A percentile compares a stretch with the other conserved stretches of the same genome.
phyloP scores from a whole-genome alignment of 30 jellyfish, hydroid and myxozoan genomes.

The Rhopilema esculentum region DNA sequence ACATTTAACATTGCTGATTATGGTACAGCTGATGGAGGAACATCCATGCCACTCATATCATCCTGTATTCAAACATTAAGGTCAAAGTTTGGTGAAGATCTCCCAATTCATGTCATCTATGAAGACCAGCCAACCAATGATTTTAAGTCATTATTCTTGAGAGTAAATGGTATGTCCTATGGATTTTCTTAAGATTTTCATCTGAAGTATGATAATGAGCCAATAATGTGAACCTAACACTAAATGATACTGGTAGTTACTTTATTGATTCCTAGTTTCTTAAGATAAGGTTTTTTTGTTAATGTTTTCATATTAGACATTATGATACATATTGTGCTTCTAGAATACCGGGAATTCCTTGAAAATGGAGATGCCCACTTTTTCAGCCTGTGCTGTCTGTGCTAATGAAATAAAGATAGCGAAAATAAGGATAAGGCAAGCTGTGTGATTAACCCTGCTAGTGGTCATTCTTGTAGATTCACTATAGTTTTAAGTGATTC shows the following conservation, averaged over 20 bases:
- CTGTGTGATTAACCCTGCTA: too few relatives aligned
- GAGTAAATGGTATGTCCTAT: conserved; percentile 53
- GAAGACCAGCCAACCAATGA: conserved; percentile 91
- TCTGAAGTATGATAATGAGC: neutral
- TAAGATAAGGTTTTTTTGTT: too few relatives aligned
- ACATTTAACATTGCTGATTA: conserved; percentile 75
- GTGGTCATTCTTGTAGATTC: too few relatives aligned
- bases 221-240: neutral
- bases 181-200: neutral
- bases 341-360: too few relatives aligned
- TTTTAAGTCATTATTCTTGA: conserved; percentile 69
- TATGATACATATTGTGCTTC: too few relatives aligned
- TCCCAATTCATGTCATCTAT: conserved; percentile 59
- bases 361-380: too few relatives aligned
- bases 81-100: conserved; percentile 54
- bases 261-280: too few relatives aligned
- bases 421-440: too few relatives aligned
- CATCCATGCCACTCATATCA: conserved; percentile 56
- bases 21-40: conserved; percentile 90
- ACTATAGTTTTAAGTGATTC: too few relatives aligned
- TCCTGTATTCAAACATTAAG: conserved; percentile 26
- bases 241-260: too few relatives aligned
- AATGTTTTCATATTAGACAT: too few relatives aligned
- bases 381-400: too few relatives aligned
- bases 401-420: neutral